A percentile compares a stretch with the other conserved stretches of the same genome.
Conservation (phyloP, 2,888 invertebrate species). For the Spilarctia lutea region DNA sequence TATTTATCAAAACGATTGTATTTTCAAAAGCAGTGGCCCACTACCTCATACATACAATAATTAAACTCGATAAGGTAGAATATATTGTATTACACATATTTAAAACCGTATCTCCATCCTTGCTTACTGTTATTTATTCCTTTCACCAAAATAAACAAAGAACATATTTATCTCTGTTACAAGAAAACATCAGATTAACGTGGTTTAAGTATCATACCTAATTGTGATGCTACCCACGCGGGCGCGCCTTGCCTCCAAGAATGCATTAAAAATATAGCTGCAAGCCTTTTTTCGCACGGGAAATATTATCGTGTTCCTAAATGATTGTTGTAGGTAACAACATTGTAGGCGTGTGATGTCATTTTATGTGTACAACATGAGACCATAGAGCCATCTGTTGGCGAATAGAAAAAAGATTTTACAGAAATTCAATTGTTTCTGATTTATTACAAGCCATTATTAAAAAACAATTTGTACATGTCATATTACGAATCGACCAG, state of each 20-base stretch:
- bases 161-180: slow-evolving; percentile 52
- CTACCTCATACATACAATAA: not conserved
- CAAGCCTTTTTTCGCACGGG: slow-evolving; percentile 72
- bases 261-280: slow-evolving; percentile 76
- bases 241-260: slow-evolving; percentile 68
- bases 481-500: not conserved
- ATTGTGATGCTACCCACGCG: slow-evolving; percentile 76
- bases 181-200: slow-evolving; percentile 62
- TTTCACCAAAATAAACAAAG: slow-evolving; percentile 32
- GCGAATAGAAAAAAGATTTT: slow-evolving; percentile 54
- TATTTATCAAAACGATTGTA: not conserved
- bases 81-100: not conserved
- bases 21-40: not conserved
- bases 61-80: not conserved
- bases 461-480: not conserved
- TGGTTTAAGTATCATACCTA: slow-evolving; percentile 62
- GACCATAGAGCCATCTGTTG: slow-evolving; percentile 68
- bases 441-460: not conserved
- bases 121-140: slow-evolving; percentile 14
- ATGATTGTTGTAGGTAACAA: slow-evolving; percentile 64
- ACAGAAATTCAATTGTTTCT: slow-evolving; percentile 13
- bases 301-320: slow-evolving; percentile 68
- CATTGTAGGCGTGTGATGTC: slow-evolving; percentile 61
- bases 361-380: slow-evolving; percentile 27
- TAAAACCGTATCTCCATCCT: slow-evolving; percentile 3